phyloP scores from a whole-genome alignment of 1,140 invertebrate species.

The Cydia strobilella region DNA sequence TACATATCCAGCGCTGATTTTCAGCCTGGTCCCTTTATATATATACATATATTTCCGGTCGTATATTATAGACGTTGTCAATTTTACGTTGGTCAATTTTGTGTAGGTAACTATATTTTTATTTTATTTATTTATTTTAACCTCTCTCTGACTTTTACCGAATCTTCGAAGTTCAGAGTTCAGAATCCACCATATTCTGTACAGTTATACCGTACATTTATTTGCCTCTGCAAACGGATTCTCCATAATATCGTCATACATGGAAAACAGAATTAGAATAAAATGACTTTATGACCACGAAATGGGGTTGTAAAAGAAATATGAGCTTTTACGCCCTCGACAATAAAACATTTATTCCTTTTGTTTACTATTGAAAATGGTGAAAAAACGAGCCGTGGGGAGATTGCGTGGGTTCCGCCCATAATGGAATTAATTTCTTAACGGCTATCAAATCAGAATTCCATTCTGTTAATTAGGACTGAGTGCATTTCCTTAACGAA shows the following conservation, averaged over 20 bases:
- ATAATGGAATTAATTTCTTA: constrained; percentile 5
- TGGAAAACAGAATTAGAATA: constrained; percentile 1
- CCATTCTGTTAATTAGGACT: constrained; percentile 18
- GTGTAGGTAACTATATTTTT: no score
- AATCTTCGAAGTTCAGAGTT: no score
- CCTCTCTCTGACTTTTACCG: no score
- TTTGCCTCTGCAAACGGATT: not conserved
- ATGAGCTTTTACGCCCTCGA: constrained; percentile 11
- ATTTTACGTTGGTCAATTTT: no score
- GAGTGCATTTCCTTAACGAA: not conserved
- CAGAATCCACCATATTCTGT: no score
- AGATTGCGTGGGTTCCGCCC: constrained; percentile 16
- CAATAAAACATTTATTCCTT: constrained; percentile 28
- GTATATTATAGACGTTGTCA: no score
- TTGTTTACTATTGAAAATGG: constrained; percentile 16
- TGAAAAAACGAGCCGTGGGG: not conserved
- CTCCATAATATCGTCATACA: not conserved
- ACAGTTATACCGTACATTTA: not conserved
- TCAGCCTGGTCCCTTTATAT: no score
- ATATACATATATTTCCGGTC: no score
- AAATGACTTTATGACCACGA: not conserved
- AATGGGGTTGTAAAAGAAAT: constrained; percentile 8
- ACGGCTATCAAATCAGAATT: not conserved
- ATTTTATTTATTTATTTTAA: no score
- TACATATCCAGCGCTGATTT: no score